A percentile compares a stretch with the other conserved stretches of the same genome.
phyloP scores from a whole-genome alignment of 1,140 invertebrate species.

The Aphaenogaster floridana region DNA sequence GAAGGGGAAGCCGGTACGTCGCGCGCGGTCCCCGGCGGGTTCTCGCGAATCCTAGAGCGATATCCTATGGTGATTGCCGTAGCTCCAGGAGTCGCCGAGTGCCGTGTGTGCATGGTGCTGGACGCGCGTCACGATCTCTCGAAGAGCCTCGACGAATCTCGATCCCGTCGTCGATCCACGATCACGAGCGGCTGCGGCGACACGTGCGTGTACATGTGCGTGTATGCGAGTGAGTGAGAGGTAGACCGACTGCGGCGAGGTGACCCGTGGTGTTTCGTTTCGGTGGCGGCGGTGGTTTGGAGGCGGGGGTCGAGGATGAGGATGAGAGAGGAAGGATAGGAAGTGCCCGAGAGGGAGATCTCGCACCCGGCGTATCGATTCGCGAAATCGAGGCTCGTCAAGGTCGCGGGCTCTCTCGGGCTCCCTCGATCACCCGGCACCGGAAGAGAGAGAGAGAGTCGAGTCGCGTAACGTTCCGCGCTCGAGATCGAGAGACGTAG shows the following conservation, averaged over 20 bases:
- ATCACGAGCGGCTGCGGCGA: background rate
- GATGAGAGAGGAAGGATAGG: background rate
- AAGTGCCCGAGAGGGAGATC: background rate
- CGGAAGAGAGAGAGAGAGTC: background rate
- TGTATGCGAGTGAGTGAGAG: background rate
- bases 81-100: background rate
- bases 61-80: background rate
- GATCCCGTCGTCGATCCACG: background rate
- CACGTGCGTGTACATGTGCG: slow-evolving; percentile 26
- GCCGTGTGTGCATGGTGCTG: slow-evolving; percentile 3
- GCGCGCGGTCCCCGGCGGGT: slow-evolving; percentile 2
- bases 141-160: background rate
- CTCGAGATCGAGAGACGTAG: slow-evolving; percentile 22
- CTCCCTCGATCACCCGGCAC: background rate
- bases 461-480: background rate
- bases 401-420: background rate
- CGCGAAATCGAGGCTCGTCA: background rate
- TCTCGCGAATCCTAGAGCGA: background rate
- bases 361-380: background rate
- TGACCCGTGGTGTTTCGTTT: background rate
- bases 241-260: background rate
- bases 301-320: background rate
- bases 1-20: slow-evolving; percentile 48
- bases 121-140: slow-evolving; percentile 23
- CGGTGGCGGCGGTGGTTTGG: background rate